Conservation (phyloP, 2,797 vertebrate genomes). For the Petrocephalus schoutedeni region DNA sequence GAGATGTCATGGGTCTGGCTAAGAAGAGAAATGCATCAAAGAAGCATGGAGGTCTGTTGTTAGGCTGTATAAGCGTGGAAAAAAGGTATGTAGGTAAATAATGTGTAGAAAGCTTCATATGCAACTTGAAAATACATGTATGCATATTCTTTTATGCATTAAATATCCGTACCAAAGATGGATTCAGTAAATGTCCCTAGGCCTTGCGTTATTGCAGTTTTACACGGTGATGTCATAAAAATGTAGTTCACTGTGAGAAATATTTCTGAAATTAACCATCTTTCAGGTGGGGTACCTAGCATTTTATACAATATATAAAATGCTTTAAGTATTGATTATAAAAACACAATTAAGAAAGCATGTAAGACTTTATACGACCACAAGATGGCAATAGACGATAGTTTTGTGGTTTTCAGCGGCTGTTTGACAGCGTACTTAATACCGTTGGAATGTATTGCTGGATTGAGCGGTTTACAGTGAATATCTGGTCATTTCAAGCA, state of each 20-base stretch:
- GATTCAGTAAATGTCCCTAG: background rate
- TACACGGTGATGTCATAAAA: background rate
- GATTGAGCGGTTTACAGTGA: background rate
- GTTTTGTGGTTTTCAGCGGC: background rate
- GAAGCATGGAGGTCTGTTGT: background rate
- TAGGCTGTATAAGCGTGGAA: background rate
- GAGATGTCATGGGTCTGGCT: background rate
- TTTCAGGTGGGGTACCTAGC: background rate
- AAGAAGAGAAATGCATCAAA: background rate
- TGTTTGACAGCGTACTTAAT: background rate
- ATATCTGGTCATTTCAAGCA: background rate
- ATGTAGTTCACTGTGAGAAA: background rate
- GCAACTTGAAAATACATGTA: background rate
- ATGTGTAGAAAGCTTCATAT: background rate
- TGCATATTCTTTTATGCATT: background rate
- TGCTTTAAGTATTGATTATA: background rate
- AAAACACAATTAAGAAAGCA: background rate
- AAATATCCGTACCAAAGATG: background rate
- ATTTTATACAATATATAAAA: background rate
- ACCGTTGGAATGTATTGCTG: background rate
- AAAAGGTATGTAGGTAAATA: background rate
- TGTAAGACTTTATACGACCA: slow-evolving; percentile 4
- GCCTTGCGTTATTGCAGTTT: background rate
- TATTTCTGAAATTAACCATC: background rate
- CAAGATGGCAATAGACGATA: slow-evolving; percentile 5